Evolutionary conservation across 2,113 vertebrate species (phyloP).

Genomic region (Candoia aspera): DNA sequence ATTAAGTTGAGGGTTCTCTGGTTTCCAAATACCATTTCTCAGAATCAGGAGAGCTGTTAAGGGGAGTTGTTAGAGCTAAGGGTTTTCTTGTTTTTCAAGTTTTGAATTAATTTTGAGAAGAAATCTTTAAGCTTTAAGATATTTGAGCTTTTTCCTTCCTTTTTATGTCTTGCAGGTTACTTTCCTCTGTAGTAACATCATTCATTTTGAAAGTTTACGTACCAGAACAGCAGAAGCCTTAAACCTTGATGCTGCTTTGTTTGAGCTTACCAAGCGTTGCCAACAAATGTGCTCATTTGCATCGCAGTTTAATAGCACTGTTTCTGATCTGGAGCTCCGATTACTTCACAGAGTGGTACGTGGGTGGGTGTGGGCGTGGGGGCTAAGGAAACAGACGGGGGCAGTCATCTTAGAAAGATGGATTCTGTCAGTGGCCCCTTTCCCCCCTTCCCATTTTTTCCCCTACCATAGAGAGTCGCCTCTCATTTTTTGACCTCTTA

Average conservation of each 20-base stretch:
- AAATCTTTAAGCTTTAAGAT: neutral
- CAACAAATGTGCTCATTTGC: slow-evolving; percentile 96
- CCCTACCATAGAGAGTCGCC: no score
- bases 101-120: neutral
- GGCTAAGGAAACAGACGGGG: neutral
- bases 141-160: neutral
- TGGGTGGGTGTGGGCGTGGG: slow-evolving; percentile 30
- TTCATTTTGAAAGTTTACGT: slow-evolving; percentile 94
- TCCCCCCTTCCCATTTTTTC: neutral
- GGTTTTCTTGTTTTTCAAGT: neutral
- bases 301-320: slow-evolving; percentile 91
- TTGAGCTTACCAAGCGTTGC: slow-evolving; percentile 94
- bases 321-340: slow-evolving; percentile 92
- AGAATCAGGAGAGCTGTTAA: neutral
- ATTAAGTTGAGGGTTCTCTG: neutral
- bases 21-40: neutral
- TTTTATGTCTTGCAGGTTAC: slow-evolving; percentile 77
- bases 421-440: neutral
- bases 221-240: slow-evolving; percentile 92
- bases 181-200: slow-evolving; percentile 96
- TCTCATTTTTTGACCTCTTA: no score
- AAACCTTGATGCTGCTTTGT: slow-evolving; percentile 88
- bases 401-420: neutral
- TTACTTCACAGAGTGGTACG: slow-evolving; percentile 93
- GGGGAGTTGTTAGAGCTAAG: neutral